phyloP scores from a whole-genome alignment of 2,113 vertebrate species.

The Ondatra zibethicus region DNA sequence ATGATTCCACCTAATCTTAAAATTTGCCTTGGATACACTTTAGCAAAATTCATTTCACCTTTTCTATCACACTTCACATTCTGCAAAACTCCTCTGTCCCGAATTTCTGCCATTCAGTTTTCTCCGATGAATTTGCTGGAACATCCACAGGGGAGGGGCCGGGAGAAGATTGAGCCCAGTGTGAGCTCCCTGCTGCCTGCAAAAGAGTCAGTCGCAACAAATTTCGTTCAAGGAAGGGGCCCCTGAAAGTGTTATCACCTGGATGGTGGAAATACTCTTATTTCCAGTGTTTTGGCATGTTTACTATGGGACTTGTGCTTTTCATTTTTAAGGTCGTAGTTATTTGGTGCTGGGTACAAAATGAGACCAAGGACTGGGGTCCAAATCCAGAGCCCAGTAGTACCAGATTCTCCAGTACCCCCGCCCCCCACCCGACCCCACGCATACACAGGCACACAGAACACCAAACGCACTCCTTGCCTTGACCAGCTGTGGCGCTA shows the following conservation, averaged over 20 bases:
- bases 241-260: conserved; percentile 23
- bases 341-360: conserved; percentile 44
- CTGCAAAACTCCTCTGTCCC: conserved; percentile 53
- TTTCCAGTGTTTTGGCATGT: conserved; percentile 42
- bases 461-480: conserved; percentile 61
- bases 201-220: conserved; percentile 33
- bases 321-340: conserved; percentile 52
- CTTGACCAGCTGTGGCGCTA: conserved; percentile 77
- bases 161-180: neutral
- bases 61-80: conserved; percentile 61
- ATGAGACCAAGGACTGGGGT: conserved; percentile 58
- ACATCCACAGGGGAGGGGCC: conserved; percentile 4
- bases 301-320: conserved; percentile 24
- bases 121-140: conserved; percentile 61
- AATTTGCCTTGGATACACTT: conserved; percentile 57
- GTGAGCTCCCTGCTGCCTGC: neutral
- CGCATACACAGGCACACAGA: neutral
- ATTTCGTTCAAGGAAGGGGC: conserved; percentile 50
- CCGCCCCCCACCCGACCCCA: too few relatives aligned
- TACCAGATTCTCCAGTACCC: neutral
- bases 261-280: neutral
- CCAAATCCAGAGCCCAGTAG: conserved; percentile 37
- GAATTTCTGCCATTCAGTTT: conserved; percentile 25
- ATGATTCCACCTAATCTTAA: conserved; percentile 55
- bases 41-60: conserved; percentile 40